These are phyloP conservation scores for Leptopterna dolabrata DNA, from an alignment of 2,888 invertebrate genomes.

Conservation along the genomic window DNA sequence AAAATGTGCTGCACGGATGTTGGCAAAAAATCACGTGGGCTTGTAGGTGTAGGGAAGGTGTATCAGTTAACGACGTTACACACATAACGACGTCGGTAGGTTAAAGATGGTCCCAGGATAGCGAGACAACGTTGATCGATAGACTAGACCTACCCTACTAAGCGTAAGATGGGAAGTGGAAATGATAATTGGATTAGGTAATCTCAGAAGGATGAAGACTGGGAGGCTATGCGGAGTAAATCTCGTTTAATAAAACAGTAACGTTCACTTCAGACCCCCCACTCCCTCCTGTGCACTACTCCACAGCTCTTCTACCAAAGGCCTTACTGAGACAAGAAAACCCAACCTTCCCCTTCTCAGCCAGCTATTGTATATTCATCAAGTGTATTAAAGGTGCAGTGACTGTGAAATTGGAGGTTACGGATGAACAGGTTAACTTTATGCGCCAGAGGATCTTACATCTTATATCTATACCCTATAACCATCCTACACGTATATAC, in stretches of 20 bases:
- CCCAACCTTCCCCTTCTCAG: background rate
- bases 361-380: slow-evolving; percentile 59
- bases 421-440: slow-evolving; percentile 56
- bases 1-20: too few species aligned
- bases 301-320: background rate
- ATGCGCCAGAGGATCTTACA: slow-evolving; percentile 18
- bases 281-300: background rate
- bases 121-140: slow-evolving; percentile 31
- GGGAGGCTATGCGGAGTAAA: slow-evolving; percentile 10
- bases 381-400: slow-evolving; percentile 58
- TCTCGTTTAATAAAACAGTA: slow-evolving; percentile 53
- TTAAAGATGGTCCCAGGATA: background rate
- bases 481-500: background rate
- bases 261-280: slow-evolving; percentile 34
- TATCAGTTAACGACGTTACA: background rate
- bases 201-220: slow-evolving; percentile 41
- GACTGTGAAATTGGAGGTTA: slow-evolving; percentile 60
- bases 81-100: background rate
- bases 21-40: too few species aligned
- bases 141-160: background rate
- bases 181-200: slow-evolving; percentile 48
- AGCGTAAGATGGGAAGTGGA: slow-evolving; percentile 15
- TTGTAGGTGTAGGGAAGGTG: background rate
- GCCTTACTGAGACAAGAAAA: background rate
- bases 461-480: slow-evolving; percentile 6